Percentiles rank a stretch among this genome's conserved stretches.
Conservation (phyloP, 64 coral and sea anemone species). For the Hydrozoanthus tunicans region DNA sequence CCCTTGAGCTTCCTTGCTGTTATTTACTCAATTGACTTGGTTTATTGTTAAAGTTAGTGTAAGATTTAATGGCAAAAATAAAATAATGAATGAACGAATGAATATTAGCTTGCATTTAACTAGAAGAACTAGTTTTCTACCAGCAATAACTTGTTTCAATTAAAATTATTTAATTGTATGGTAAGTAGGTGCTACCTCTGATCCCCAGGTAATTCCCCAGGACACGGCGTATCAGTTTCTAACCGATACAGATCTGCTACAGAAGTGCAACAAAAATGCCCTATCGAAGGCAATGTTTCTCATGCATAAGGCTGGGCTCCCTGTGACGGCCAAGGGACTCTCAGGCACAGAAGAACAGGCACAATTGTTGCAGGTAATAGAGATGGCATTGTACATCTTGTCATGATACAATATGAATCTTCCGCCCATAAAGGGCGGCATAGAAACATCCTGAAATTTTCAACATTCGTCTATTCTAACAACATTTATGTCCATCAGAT, state of each 20-base stretch:
- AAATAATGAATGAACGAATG: too few species aligned
- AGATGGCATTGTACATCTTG: too few species aligned
- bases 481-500: too few species aligned
- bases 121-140: neutral
- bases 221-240: neutral
- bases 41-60: too few species aligned
- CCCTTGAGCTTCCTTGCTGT: too few species aligned
- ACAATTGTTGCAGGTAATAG: constrained; percentile 76
- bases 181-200: neutral
- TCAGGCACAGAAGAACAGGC: constrained; percentile 66
- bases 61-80: too few species aligned
- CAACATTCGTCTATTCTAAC: too few species aligned
- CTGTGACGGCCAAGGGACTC: constrained; percentile 39
- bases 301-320: constrained; percentile 80
- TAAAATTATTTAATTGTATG: neutral
- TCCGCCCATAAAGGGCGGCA: too few species aligned
- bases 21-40: too few species aligned
- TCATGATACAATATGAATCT: too few species aligned
- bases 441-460: too few species aligned
- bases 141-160: neutral
- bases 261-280: constrained; percentile 63
- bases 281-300: constrained; percentile 85
- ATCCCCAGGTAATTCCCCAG: neutral
- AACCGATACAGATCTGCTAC: constrained; percentile 47
- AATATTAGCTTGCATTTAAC: neutral